phyloP scores from a whole-genome alignment of 2,888 invertebrate species.

The Drosophila acutilabella region DNA sequence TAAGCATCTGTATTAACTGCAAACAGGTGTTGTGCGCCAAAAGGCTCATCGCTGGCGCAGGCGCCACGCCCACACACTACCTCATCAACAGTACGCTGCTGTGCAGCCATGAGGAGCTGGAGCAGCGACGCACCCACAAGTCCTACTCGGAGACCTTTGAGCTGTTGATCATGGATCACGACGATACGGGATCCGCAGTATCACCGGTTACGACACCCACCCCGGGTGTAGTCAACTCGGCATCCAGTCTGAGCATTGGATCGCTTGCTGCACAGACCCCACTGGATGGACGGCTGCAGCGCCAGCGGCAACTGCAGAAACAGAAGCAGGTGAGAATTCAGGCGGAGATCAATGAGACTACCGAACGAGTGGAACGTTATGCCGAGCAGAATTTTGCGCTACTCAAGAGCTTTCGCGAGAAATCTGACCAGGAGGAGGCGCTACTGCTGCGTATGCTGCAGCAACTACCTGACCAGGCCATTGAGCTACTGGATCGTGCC shows the following conservation, averaged over 20 bases:
- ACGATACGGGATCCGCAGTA: slow-evolving; percentile 70
- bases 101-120: slow-evolving; percentile 87
- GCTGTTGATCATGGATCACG: slow-evolving; percentile 86
- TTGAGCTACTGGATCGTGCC: slow-evolving; percentile 68
- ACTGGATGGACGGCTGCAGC: slow-evolving; percentile 62
- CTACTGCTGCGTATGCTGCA: slow-evolving; percentile 87
- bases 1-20: slow-evolving; percentile 84
- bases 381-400: slow-evolving; percentile 91
- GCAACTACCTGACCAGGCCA: slow-evolving; percentile 78
- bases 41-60: slow-evolving; percentile 41
- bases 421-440: slow-evolving; percentile 90
- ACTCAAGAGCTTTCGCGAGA: slow-evolving; percentile 90
- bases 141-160: slow-evolving; percentile 91
- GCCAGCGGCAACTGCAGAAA: slow-evolving; percentile 84
- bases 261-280: slow-evolving; percentile 41
- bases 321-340: slow-evolving; percentile 89
- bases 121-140: slow-evolving; percentile 87
- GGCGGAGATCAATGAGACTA: slow-evolving; percentile 89
- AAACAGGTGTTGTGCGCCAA: slow-evolving; percentile 82
- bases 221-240: slow-evolving; percentile 35
- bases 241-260: slow-evolving; percentile 56
- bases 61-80: slow-evolving; percentile 58
- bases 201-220: slow-evolving; percentile 68
- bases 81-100: slow-evolving; percentile 80
- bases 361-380: slow-evolving; percentile 91